Evolutionary conservation across 2,888 invertebrate genomes (phyloP), one percentile per base, ranked within the genome.

Genomic region (Hipparchia sbordonii): DNA sequence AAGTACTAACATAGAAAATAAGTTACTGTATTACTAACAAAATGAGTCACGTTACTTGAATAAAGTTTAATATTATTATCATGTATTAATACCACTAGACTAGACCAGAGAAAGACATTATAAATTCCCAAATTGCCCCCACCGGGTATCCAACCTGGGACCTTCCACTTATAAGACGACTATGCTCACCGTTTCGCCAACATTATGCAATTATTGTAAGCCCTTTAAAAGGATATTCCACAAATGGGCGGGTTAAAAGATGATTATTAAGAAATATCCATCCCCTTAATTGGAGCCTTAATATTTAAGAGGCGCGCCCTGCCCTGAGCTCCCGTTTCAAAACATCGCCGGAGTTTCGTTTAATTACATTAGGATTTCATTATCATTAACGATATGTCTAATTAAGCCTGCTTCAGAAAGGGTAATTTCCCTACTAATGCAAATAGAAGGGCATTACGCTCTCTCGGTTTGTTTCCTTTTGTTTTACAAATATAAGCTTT

Each of bases 321-420:
- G 23, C 48, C 59, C 59, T 61, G 52, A 61, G 48, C 48, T 23
- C 67, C 33, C 52, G 69, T 61, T 61, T 12, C 69, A 60, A 69
- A 69, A 69, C 39, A 69, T 61, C 52, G 51, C 52, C 39, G 39
- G 60, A 70, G 73, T 67, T 63, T 67, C 57, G 59, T 73, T 67
- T 73, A 73, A 73, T 73, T 67, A 73, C 73, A 71, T 73, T 71
- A 67, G 71, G 71, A 67, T 73, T 72, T 69, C 68, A 73, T 71
- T 73, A 73, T 59, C 73, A 73, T 73, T 73, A 73, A 73, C 67
- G 73, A 73, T 71, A 73, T 71, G 62, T 71, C 73, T 73, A 71
- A 73, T 73, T 73, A 73, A 71, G 71, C 51, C 57, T 59, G 70
- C 61, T 73, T 48, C 62, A 70, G 70, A 57, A 68, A 62, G 71